A percentile compares a stretch with the other conserved stretches of the same genome.
Conservation (phyloP, 2,113 vertebrate species). For the Perca schrenkii region DNA sequence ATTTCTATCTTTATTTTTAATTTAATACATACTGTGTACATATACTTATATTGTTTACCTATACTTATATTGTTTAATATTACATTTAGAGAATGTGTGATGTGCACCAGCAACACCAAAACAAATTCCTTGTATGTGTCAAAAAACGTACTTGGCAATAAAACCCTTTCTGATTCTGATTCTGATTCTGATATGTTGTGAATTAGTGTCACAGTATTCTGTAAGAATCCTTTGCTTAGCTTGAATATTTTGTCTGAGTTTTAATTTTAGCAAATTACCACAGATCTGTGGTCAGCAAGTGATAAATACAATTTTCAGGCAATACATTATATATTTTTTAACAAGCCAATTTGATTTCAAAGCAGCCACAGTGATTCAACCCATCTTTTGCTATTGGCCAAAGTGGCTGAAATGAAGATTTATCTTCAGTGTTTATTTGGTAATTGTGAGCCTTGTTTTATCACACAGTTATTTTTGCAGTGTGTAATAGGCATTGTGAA, state of each 20-base stretch:
- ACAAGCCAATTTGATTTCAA: not conserved
- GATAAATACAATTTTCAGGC: too few species aligned
- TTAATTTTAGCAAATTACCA: not conserved
- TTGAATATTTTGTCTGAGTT: not conserved
- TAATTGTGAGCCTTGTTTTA: not conserved
- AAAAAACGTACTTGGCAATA: too few species aligned
- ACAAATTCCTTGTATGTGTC: too few species aligned
- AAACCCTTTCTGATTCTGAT: too few species aligned
- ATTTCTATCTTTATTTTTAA: too few species aligned
- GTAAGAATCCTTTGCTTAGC: not conserved
- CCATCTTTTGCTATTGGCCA: not conserved
- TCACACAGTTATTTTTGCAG: not conserved
- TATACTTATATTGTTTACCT: too few species aligned
- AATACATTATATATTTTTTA: not conserved
- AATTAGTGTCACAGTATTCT: not conserved
- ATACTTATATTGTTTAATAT: too few species aligned
- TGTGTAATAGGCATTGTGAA: conserved; percentile 18
- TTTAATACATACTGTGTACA: too few species aligned
- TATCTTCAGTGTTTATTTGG: not conserved
- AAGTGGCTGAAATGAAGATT: conserved; percentile 1
- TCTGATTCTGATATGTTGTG: not conserved
- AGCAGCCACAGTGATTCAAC: not conserved
- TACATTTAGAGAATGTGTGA: too few species aligned
- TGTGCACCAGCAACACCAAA: too few species aligned
- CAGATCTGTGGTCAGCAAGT: not conserved